Base-by-base conservation (phyloP, 2,797 vertebrate species). In the Darevskia mixta region DNA sequence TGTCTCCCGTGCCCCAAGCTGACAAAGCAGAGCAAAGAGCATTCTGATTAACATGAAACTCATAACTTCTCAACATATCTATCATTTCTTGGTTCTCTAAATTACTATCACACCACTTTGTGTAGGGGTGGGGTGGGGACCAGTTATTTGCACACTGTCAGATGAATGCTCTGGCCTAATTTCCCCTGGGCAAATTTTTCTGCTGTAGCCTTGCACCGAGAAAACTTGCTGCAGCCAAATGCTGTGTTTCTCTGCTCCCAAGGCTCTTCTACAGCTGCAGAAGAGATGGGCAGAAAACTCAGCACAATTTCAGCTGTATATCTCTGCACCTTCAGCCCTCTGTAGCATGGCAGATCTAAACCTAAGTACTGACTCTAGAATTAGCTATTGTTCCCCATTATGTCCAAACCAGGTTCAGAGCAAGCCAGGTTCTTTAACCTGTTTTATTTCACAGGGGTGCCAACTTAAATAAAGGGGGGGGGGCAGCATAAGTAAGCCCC, bases 1-100 rank as follows among this genome's bases (percentile, higher is more conserved):
- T 58, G 32, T 58, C 71, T 87, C 32, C 38, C 32, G 35, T 85
- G 32, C 25, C n/a, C 61, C 69, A 73, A 80, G 73, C 87, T 91
- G 71, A 61, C 45, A 73, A 87, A 81, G 86, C 69, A 87, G 67
- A 87, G 9, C 69, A 87, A 81, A 73, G 38, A 86, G 25, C 27
- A 23, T 69, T 87, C 17, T 77, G 77, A 78, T 69, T 83, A 77
- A 58, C 25, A 77, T 45, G 35, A 67, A 55, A 23, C 43, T 77
- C n/a, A 38, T 69, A 82, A 5, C 43, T 83, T 43, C 20, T 27
- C n/a, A 76, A 45, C 13, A 67, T 35, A 82, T 49, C 25, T 69
- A 87, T 32, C 49, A 81, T 75, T 45, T 61, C 67, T 69, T 38
- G 9, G 23, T 64, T 69, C 35, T 83, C 61, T 38, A 83, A 67